phyloP scores from a whole-genome alignment of 2,797 vertebrate species.

The Poeciliopsis infans region DNA sequence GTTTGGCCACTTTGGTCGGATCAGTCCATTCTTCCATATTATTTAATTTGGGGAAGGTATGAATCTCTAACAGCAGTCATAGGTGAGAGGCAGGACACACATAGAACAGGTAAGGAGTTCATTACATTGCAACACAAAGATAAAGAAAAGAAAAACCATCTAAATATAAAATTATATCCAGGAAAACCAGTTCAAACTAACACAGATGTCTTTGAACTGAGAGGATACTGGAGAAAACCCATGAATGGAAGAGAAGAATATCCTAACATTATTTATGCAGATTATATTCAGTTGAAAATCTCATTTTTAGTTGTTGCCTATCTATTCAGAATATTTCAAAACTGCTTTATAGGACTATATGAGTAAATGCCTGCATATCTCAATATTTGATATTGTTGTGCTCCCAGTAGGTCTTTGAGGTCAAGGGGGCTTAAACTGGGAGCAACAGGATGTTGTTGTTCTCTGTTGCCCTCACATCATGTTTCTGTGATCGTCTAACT shows the following conservation, averaged over 20 bases:
- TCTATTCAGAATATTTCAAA: background rate
- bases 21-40: background rate
- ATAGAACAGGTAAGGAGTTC: background rate
- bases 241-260: background rate
- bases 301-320: background rate
- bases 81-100: background rate
- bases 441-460: background rate
- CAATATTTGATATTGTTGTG: background rate
- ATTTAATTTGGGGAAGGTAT: background rate
- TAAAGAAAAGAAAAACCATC: background rate
- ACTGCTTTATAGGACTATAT: background rate
- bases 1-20: background rate
- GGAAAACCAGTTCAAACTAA: background rate
- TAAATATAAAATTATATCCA: background rate
- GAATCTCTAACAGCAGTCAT: background rate
- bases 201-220: background rate
- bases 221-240: background rate
- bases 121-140: background rate
- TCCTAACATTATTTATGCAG: background rate
- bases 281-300: background rate
- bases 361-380: background rate
- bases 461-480: background rate
- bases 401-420: background rate
- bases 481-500: slow-evolving; percentile 6
- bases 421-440: background rate